A percentile compares a stretch with the other conserved stretches of the same genome.
Conservation (phyloP, 2,888 invertebrate genomes). For the Phrixothrix hirtus region DNA sequence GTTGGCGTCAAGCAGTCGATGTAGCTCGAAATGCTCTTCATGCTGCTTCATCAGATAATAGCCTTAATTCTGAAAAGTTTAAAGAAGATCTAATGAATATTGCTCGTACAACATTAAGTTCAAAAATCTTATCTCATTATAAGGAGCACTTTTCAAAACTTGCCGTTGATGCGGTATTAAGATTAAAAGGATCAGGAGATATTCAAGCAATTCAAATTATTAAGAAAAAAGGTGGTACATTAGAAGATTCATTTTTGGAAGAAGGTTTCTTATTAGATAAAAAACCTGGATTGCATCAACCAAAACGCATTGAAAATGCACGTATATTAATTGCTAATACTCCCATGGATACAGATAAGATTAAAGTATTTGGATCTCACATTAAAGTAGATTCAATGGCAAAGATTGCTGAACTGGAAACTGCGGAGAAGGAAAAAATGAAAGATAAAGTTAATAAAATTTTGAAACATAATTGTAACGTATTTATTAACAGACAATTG, state of each 20-base stretch:
- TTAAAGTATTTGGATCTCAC: conserved; percentile 97
- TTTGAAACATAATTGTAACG: conserved; percentile 90
- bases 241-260: conserved; percentile 96
- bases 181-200: conserved; percentile 94
- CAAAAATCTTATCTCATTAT: conserved; percentile 96
- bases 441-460: conserved; percentile 98
- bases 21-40: conserved; percentile 83
- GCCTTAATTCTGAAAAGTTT: conserved; percentile 75
- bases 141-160: conserved; percentile 95
- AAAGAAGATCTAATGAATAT: conserved; percentile 92
- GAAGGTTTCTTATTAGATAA: conserved; percentile 94
- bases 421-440: conserved; percentile 99
- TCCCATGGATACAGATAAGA: conserved; percentile 99
- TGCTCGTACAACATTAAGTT: conserved; percentile 95
- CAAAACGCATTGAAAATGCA: conserved; percentile 92
- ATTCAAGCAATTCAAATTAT: conserved; percentile 96
- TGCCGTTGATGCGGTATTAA: conserved; percentile 92
- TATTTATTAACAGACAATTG: conserved; percentile 97
- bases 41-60: conserved; percentile 80
- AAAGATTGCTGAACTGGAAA: conserved; percentile 95
- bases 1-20: conserved; percentile 88
- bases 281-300: conserved; percentile 96
- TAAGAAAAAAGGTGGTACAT: conserved; percentile 91
- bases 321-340: conserved; percentile 98
- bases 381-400: conserved; percentile 91